These are phyloP conservation scores for Camponotus vicinus DNA, from an alignment of 1,140 invertebrate species.

Conservation along the genomic window DNA sequence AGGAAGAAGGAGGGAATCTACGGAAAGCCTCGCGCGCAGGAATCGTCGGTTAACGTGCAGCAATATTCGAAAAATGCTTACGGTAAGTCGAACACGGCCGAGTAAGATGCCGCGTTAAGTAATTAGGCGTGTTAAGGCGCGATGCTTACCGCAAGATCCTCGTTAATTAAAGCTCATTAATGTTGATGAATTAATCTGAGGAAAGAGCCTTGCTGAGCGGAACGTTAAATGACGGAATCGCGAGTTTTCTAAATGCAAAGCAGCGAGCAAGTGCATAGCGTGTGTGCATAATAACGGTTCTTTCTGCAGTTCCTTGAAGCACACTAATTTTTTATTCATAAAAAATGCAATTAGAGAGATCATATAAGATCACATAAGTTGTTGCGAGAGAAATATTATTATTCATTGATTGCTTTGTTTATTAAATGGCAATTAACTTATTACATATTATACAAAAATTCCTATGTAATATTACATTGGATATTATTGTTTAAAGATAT, in stretches of 20 bases:
- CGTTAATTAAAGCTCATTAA: slow-evolving; percentile 48
- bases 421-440: not conserved
- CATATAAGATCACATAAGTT: not conserved
- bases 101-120: not conserved
- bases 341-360: not conserved
- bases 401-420: not conserved
- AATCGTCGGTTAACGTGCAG: slow-evolving; percentile 82
- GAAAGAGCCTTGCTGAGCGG: slow-evolving; percentile 9
- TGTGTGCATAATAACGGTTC: not conserved
- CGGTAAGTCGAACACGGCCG: slow-evolving; percentile 70
- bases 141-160: slow-evolving; percentile 1
- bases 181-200: slow-evolving; percentile 46
- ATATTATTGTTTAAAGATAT: too few species aligned
- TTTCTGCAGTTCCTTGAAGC: not conserved
- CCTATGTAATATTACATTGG: too few species aligned
- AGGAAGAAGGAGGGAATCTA: slow-evolving; percentile 86
- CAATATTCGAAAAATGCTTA: slow-evolving; percentile 83
- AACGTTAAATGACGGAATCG: slow-evolving; percentile 27
- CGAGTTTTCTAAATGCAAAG: slow-evolving; percentile 44
- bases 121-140: slow-evolving; percentile 14
- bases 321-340: not conserved
- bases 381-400: not conserved
- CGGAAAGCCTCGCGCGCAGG: slow-evolving; percentile 87
- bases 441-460: not conserved
- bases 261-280: not conserved